Evolutionary conservation across 2,797 vertebrate genomes (phyloP), one percentile per base, ranked within the genome.

Genomic region (Parauchenoglanis ngamensis): DNA sequence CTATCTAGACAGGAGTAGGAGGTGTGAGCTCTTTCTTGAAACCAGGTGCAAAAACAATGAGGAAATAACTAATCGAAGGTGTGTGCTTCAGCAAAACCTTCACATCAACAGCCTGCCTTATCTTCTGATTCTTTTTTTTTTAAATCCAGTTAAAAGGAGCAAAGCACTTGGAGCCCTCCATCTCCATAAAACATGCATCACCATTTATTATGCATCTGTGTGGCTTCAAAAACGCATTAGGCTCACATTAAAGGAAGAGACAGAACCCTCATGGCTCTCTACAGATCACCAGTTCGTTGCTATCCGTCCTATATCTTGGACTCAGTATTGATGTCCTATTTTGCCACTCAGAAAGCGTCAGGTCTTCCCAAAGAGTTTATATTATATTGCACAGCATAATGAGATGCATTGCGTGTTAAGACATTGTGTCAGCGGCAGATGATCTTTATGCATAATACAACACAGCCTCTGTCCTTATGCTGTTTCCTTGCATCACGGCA

Each of bases 161-260:
- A 35, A 87, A 87, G 52, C 73, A 85, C 86, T 88, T 90, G 87
- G 54, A 89, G 86, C 61, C 28, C 40, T 90, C 85, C 59, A 23
- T 89, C 88, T 87, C 81, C 81, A 91, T 90, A 73, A 92, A 91
- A 91, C 83, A 86, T 90, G 85, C 89, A 90, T 87, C 87, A 63
- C 87, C 86, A 88, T 91, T 89, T 90, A 89, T 89, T 87, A 91
- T 92, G 90, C 86, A 88, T 91, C 89, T 57, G n/a, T 80, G 81
- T 83, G 84, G 87, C 89, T 89, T 91, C 87, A 91, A 87, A 92
- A 88, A 85, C 52, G 82, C 88, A 88, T 90, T 88, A 89, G 85
- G 25, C 78, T 78, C 70, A 57, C 67, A 59, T 61, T 84, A 85
- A 81, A 90, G 86, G 80, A 82, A 40, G 13, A 54, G 86, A 54